Evolutionary conservation across 2,888 invertebrate genomes (phyloP).

Genomic region (Brachylomia viminalis): DNA sequence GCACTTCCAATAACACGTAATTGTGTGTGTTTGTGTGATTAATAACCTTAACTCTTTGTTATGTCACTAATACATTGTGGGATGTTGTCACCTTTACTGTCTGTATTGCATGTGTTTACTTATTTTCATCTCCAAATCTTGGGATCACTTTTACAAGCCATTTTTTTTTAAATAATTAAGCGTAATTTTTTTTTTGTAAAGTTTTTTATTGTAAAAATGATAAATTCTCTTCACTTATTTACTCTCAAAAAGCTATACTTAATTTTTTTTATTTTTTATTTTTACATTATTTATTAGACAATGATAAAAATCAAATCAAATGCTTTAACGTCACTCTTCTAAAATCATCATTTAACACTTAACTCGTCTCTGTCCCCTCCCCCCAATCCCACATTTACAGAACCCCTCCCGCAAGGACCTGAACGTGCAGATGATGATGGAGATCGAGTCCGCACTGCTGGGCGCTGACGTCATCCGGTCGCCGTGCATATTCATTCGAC

Average conservation of each 20-base stretch:
- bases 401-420: conserved; percentile 97
- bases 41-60: conserved; percentile 74
- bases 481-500: conserved; percentile 95
- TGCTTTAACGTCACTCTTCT: conserved; percentile 3
- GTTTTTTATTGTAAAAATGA: neutral
- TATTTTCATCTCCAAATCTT: conserved; percentile 33
- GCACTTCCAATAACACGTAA: conserved; percentile 62
- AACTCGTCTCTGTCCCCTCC: conserved; percentile 67
- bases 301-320: neutral
- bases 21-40: conserved; percentile 70
- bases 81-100: conserved; percentile 63
- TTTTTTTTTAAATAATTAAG: conserved; percentile 1
- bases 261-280: no score
- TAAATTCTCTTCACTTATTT: neutral
- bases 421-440: conserved; percentile 98
- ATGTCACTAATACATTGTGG: conserved; percentile 79
- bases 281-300: no score
- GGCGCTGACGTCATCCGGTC: conserved; percentile 95
- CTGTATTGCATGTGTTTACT: conserved; percentile 70
- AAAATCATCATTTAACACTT: conserved; percentile 66
- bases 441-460: conserved; percentile 95
- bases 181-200: conserved; percentile 1
- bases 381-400: conserved; percentile 88
- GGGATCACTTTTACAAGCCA: conserved; percentile 15
- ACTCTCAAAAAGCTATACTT: neutral